Evolutionary conservation across 1,140 invertebrate species (phyloP).

Genomic region (Idris sp.): DNA sequence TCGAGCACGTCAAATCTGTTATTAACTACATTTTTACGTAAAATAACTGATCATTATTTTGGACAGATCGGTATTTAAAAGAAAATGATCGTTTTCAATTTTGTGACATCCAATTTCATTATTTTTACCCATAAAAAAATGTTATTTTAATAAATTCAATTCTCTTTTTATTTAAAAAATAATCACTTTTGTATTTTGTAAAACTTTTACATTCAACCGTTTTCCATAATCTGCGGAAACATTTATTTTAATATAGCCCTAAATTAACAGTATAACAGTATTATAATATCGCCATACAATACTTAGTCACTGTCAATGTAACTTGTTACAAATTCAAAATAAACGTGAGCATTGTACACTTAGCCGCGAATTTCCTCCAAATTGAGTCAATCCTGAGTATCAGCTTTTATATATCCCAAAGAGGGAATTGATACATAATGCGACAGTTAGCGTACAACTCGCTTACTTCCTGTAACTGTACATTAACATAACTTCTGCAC

Average conservation of each 20-base stretch:
- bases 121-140: too few species aligned
- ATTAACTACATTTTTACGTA: too few species aligned
- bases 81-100: too few species aligned
- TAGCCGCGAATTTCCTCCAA: slow-evolving; percentile 31
- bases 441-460: slow-evolving; percentile 41
- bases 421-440: slow-evolving; percentile 55
- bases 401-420: slow-evolving; percentile 21
- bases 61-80: too few species aligned
- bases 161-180: too few species aligned
- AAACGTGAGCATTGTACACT: slow-evolving; percentile 39
- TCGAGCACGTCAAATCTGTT: too few species aligned
- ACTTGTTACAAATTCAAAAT: slow-evolving; percentile 24
- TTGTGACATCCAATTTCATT: too few species aligned
- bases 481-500: slow-evolving; percentile 53
- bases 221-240: neutral
- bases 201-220: too few species aligned
- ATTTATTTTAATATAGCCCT: neutral
- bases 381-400: slow-evolving; percentile 6
- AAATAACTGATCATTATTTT: too few species aligned
- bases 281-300: slow-evolving; percentile 1
- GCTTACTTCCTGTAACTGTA: slow-evolving; percentile 58
- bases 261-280: neutral
- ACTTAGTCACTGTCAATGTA: slow-evolving; percentile 16
- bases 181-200: too few species aligned
- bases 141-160: too few species aligned